Evolutionary conservation across 2,113 vertebrate genomes (phyloP).

Genomic region (Oncorhynchus gorbuscha): DNA sequence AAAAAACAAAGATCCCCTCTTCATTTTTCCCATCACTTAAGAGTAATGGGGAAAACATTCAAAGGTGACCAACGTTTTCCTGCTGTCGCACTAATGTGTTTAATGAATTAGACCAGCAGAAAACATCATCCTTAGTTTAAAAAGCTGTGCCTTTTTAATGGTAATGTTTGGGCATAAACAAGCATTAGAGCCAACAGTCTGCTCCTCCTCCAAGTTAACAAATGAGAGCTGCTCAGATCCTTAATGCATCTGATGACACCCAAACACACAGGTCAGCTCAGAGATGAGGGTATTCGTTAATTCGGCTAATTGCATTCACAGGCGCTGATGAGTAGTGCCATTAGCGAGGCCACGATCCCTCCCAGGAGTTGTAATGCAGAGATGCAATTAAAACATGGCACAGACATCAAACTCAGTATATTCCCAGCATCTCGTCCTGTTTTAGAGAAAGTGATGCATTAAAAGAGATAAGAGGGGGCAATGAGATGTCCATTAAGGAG

Average conservation of each 20-base stretch:
- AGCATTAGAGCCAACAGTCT: constrained; percentile 40
- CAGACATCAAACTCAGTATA: constrained; percentile 38
- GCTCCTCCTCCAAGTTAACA: constrained; percentile 26
- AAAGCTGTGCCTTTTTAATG: constrained; percentile 36
- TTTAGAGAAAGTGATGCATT: constrained; percentile 37
- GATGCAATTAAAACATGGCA: constrained; percentile 55
- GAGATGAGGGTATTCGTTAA: constrained; percentile 67
- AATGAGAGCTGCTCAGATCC: constrained; percentile 43
- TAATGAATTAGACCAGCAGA: constrained; percentile 36
- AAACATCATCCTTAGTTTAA: constrained; percentile 22
- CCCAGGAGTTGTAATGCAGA: constrained; percentile 53
- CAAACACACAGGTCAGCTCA: constrained; percentile 59
- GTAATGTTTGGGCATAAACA: constrained; percentile 38
- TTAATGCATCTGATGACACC: constrained; percentile 49
- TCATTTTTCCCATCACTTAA: constrained; percentile 2
- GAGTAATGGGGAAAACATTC: constrained; percentile 4
- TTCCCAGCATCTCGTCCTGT: constrained; percentile 17
- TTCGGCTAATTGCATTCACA: constrained; percentile 73
- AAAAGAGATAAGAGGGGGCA: constrained; percentile 7
- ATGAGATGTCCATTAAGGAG: constrained; percentile 17
- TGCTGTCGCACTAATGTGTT: constrained; percentile 34
- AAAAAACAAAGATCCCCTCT: neutral
- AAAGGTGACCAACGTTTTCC: constrained; percentile 1
- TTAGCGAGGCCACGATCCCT: constrained; percentile 64
- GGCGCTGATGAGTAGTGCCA: constrained; percentile 68